A percentile compares a stretch with the other conserved stretches of the same genome.
Evolutionary conservation across 2,888 invertebrate genomes (phyloP).

Genomic region (Oasisia sp.): DNA sequence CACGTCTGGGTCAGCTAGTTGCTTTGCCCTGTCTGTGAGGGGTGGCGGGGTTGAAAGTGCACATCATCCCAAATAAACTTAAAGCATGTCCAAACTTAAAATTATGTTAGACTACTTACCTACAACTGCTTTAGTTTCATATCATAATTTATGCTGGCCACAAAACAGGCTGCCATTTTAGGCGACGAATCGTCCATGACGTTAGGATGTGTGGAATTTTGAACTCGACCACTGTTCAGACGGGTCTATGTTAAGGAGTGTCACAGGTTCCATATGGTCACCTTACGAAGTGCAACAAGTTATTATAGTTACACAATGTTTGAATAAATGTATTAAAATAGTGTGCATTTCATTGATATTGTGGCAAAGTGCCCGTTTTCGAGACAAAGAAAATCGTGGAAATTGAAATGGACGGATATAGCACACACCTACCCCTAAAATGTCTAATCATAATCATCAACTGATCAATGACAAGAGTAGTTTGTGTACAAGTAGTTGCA

Average conservation of each 20-base stretch:
- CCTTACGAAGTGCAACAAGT: constrained; percentile 3
- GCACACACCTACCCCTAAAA: not conserved
- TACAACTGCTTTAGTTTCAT: constrained; percentile 3
- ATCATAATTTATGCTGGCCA: not conserved
- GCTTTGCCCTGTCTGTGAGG: constrained; percentile 6
- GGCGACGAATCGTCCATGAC: not conserved
- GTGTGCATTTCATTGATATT: not conserved
- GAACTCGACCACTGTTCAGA: not conserved
- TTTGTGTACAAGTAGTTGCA: not conserved
- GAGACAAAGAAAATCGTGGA: not conserved
- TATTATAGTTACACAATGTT: not conserved
- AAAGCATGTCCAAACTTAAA: not conserved
- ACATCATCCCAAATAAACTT: not conserved
- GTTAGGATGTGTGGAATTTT: not conserved
- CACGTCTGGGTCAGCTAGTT: not conserved
- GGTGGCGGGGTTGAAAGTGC: constrained; percentile 17
- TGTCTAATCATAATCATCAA: not conserved
- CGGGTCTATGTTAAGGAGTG: not conserved
- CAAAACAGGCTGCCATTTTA: constrained; percentile 17
- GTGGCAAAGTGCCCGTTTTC: not conserved
- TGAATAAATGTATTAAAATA: not conserved
- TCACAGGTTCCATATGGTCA: not conserved
- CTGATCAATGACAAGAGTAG: not conserved
- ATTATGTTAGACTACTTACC: not conserved
- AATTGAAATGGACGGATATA: not conserved